phyloP scores from a whole-genome alignment of 2,888 invertebrate genomes.

The Pterostichus madidus region DNA sequence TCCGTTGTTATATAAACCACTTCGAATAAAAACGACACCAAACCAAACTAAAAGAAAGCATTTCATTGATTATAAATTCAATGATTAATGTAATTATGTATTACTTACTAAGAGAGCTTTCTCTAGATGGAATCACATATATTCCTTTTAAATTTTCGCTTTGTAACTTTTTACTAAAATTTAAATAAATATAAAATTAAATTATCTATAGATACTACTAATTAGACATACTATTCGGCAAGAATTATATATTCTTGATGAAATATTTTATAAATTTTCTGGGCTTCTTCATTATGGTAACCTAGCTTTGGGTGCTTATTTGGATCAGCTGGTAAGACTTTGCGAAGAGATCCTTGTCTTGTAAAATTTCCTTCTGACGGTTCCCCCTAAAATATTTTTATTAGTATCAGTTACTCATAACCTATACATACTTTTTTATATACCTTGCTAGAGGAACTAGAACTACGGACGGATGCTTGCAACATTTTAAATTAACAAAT shows the following conservation, averaged over 20 bases:
- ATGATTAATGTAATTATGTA: slow-evolving; percentile 19
- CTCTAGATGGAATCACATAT: slow-evolving; percentile 95
- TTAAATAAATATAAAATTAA: slow-evolving; percentile 39
- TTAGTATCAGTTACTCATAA: background rate
- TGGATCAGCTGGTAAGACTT: slow-evolving; percentile 79
- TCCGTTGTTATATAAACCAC: slow-evolving; percentile 93
- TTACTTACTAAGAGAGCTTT: slow-evolving; percentile 88
- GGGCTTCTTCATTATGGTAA: slow-evolving; percentile 79
- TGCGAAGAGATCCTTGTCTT: slow-evolving; percentile 80
- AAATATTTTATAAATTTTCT: slow-evolving; percentile 86
- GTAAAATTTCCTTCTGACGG: slow-evolving; percentile 75
- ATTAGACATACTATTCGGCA: slow-evolving; percentile 91
- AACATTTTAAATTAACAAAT: slow-evolving; percentile 60
- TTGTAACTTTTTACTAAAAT: slow-evolving; percentile 88
- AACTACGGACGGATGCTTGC: slow-evolving; percentile 66
- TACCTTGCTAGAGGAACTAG: slow-evolving; percentile 62
- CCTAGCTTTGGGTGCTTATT: slow-evolving; percentile 81
- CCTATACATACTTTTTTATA: background rate
- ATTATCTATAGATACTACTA: slow-evolving; percentile 24
- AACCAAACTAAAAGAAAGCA: slow-evolving; percentile 87
- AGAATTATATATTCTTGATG: slow-evolving; percentile 94
- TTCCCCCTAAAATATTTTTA: slow-evolving; percentile 70
- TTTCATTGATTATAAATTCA: background rate
- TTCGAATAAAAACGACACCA: slow-evolving; percentile 93
- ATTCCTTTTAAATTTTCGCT: slow-evolving; percentile 92